Evolutionary conservation across 2,113 vertebrate genomes (phyloP).

Genomic region (Athene noctua): DNA sequence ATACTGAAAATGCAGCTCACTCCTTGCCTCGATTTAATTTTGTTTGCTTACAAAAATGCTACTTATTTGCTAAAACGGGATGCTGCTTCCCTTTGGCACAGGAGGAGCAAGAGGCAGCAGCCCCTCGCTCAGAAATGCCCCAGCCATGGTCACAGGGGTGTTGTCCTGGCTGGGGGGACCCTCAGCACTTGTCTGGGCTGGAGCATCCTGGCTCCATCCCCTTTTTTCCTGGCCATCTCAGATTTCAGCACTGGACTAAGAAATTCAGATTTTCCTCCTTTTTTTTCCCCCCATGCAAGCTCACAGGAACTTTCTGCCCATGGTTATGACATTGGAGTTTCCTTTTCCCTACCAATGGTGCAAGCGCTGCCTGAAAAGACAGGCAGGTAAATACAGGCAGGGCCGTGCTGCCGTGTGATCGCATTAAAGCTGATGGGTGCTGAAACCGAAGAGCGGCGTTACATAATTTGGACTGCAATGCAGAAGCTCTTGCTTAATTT

Average conservation of each 20-base stretch:
- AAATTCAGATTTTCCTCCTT: not conserved
- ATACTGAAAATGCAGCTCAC: not conserved
- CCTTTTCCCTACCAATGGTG: not conserved
- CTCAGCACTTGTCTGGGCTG: not conserved
- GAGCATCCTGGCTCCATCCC: not conserved
- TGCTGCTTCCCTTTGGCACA: not conserved
- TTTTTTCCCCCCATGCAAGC: not conserved
- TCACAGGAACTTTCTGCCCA: not conserved
- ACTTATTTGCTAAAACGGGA: not conserved
- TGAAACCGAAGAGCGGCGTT: constrained; percentile 14
- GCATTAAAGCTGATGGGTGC: constrained; percentile 11
- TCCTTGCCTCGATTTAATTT: not conserved
- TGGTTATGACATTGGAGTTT: not conserved
- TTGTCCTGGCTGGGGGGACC: not conserved
- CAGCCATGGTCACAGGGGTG: rapidly evolving
- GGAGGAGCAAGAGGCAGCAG: not conserved
- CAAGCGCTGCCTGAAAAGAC: not conserved
- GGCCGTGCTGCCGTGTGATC: not conserved
- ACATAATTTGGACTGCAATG: constrained; percentile 65
- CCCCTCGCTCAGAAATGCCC: rapidly evolving
- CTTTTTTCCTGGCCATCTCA: not conserved
- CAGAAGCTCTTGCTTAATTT: constrained; percentile 67
- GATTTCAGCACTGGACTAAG: not conserved
- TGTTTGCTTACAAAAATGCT: not conserved
- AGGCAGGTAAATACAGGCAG: not conserved